Percentiles rank a stretch among this genome's conserved stretches.
Conservation (phyloP, 2,888 invertebrate species). For the Parasteatoda lunata region DNA sequence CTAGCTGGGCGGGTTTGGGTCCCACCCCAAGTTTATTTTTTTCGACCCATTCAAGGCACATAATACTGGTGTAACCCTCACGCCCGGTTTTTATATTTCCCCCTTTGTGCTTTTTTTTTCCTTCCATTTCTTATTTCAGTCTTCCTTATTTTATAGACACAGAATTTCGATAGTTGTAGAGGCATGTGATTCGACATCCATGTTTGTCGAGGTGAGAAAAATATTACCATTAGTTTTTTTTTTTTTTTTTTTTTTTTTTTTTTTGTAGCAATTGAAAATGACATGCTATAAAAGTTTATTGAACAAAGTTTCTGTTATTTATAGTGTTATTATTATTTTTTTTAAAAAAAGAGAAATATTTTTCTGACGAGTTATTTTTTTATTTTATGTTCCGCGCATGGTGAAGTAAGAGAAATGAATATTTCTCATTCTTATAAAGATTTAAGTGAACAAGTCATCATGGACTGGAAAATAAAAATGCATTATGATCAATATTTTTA, state of each 20-base stretch:
- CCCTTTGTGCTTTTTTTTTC: conserved; percentile 26
- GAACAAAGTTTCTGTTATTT: conserved; percentile 8
- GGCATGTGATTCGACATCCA: conserved; percentile 3
- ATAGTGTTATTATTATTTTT: no score
- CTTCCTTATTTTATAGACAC: conserved; percentile 9
- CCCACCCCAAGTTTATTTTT: conserved; percentile 48
- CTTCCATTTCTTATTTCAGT: conserved; percentile 10
- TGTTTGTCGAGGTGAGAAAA: background rate
- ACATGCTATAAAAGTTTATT: conserved; percentile 36
- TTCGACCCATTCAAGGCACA: conserved; percentile 28
- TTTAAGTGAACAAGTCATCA: no score
- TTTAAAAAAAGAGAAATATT: no score
- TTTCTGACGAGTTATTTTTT: no score
- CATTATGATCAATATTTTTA: no score
- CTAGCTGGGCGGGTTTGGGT: conserved; percentile 42
- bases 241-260: background rate
- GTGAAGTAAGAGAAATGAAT: no score
- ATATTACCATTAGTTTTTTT: background rate
- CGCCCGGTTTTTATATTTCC: conserved; percentile 47
- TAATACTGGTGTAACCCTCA: conserved; percentile 67
- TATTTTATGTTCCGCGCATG: no score
- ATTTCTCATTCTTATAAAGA: no score
- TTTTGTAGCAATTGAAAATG: conserved; percentile 9
- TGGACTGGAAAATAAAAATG: no score
- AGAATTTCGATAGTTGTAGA: conserved; percentile 18